Conservation (phyloP, 2,797 vertebrate species). For the Pseudomugil gertrudae region DNA sequence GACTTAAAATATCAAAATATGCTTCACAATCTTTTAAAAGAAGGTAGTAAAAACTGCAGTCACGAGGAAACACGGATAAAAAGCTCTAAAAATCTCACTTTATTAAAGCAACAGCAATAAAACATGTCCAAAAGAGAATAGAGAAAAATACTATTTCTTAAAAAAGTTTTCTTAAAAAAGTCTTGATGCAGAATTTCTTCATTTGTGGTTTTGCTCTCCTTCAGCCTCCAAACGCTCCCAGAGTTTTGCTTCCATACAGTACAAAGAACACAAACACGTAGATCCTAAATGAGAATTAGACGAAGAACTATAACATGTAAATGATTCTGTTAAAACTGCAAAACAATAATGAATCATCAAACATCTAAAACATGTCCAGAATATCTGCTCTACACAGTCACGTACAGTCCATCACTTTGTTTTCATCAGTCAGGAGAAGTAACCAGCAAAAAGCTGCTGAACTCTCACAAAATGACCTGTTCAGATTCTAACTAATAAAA, state of each 20-base stretch:
- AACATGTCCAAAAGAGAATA: constrained; percentile 35
- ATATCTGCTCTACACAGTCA: constrained; percentile 21
- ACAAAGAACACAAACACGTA: constrained; percentile 23
- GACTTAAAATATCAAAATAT: too few relatives aligned
- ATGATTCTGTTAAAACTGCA: background rate
- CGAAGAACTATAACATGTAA: constrained; percentile 22
- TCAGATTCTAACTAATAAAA: background rate
- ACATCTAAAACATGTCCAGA: background rate
- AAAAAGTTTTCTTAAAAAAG: background rate
- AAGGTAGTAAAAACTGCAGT: background rate
- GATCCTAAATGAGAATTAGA: constrained; percentile 40
- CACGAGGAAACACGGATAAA: background rate
- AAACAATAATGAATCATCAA: constrained; percentile 26
- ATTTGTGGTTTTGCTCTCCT: background rate
- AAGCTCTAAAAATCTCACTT: constrained; percentile 33
- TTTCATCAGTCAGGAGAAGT: background rate
- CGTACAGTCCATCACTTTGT: background rate
- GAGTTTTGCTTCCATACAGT: constrained; percentile 42
- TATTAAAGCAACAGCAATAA: constrained; percentile 44
- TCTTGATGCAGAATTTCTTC: constrained; percentile 7
- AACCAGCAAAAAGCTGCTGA: background rate
- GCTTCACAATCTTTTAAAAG: background rate
- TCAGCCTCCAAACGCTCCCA: background rate
- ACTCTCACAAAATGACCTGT: too few relatives aligned
- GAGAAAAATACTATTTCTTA: constrained; percentile 18